These are phyloP conservation scores for Antennarius striatus DNA, from an alignment of 2,113 vertebrate species.

Conservation along the genomic window DNA sequence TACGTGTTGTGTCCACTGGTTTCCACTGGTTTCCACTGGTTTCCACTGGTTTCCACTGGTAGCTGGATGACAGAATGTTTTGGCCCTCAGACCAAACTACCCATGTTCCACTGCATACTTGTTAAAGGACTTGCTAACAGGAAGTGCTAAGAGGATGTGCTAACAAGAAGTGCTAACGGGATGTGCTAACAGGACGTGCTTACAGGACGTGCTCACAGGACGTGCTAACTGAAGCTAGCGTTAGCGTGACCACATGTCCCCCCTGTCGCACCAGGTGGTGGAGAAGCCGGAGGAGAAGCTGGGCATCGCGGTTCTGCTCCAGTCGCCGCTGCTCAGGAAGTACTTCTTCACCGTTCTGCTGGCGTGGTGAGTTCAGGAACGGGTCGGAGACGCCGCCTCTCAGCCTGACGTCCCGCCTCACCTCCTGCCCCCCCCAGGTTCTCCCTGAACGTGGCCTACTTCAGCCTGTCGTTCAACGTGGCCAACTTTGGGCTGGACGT, in stretches of 20 bases:
- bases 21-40: too few species aligned
- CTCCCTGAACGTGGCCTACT: constrained; percentile 66
- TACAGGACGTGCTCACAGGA: background rate
- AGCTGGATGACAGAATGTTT: too few species aligned
- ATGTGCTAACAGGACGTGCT: too few species aligned
- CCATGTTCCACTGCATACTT: too few species aligned
- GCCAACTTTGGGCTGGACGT: constrained; percentile 58
- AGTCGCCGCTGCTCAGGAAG: constrained; percentile 71
- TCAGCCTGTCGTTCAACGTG: constrained; percentile 65
- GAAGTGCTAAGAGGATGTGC: too few species aligned
- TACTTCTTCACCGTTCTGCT: constrained; percentile 69
- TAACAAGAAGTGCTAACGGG: too few species aligned
- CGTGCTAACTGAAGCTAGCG: constrained; percentile 19
- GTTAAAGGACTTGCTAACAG: too few species aligned
- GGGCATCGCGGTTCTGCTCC: constrained; percentile 57
- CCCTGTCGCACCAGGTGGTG: constrained; percentile 55
- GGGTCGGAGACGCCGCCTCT: too few species aligned
- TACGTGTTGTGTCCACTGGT: too few species aligned
- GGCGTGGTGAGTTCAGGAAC: constrained; percentile 62
- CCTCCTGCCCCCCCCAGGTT: constrained; percentile 66
- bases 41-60: too few species aligned
- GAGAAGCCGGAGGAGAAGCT: constrained; percentile 51
- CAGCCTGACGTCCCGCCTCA: background rate
- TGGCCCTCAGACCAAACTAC: too few species aligned
- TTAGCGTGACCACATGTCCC: constrained; percentile 28